Conservation (phyloP, 2,113 vertebrate genomes). For the Hyaena hyaena region DNA sequence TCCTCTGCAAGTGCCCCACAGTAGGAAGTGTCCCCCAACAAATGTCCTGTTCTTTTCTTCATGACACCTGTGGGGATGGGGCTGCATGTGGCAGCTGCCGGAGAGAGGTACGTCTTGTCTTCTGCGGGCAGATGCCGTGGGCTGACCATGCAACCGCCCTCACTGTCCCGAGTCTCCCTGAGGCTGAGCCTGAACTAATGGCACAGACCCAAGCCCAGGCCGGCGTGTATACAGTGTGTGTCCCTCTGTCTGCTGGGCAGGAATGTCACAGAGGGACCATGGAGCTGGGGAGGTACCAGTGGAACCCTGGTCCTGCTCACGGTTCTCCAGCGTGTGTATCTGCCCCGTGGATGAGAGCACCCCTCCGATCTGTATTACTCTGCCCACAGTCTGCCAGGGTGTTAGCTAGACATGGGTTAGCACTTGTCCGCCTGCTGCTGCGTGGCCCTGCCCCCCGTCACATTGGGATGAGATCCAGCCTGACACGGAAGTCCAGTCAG, state of each 20-base stretch:
- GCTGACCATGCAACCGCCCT: background rate
- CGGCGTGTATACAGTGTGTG: background rate
- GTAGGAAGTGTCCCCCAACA: background rate
- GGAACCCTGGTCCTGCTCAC: background rate
- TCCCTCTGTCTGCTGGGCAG: background rate
- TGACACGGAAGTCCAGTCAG: background rate
- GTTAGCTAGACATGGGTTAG: background rate
- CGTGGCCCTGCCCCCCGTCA: rapidly evolving
- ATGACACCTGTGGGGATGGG: background rate
- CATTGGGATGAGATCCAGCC: background rate
- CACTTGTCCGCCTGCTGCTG: background rate
- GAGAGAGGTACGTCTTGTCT: background rate
- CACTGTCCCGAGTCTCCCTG: background rate
- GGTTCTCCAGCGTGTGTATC: background rate
- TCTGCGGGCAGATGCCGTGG: rapidly evolving
- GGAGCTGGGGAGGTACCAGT: background rate
- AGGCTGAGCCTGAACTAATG: background rate
- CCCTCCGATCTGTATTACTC: background rate
- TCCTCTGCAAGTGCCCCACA: background rate
- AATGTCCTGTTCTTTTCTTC: background rate
- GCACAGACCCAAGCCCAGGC: background rate
- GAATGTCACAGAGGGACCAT: background rate
- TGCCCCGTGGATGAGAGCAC: background rate
- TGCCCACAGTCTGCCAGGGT: background rate
- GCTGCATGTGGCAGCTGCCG: background rate